Evolutionary conservation across 53 echinoderm and acorn worm genomes (phyloP).

Genomic region (Antedon mediterranea): DNA sequence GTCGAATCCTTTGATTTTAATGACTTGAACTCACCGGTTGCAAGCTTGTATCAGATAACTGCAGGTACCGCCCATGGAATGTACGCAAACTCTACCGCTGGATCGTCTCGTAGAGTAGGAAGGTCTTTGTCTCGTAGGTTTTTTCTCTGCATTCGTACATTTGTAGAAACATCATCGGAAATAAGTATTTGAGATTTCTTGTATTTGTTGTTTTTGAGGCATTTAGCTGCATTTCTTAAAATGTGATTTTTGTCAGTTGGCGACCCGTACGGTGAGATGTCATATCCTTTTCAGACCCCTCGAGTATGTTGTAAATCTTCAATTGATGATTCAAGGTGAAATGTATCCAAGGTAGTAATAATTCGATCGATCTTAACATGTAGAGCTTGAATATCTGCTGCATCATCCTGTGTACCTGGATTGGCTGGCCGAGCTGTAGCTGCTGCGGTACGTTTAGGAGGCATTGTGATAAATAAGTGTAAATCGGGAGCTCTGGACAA

Average conservation of each 20-base stretch:
- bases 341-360: neutral
- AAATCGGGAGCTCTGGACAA: too few species aligned
- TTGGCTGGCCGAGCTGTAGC: too few species aligned
- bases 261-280: neutral
- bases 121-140: neutral
- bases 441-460: too few species aligned
- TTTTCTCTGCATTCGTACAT: neutral
- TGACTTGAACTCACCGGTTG: neutral
- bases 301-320: neutral
- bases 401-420: too few species aligned
- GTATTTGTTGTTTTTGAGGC: neutral
- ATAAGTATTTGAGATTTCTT: neutral
- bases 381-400: too few species aligned
- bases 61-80: neutral
- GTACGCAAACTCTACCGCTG: neutral
- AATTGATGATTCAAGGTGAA: neutral
- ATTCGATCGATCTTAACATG: neutral
- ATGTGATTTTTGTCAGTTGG: neutral
- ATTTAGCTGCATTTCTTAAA: neutral
- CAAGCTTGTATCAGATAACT: neutral
- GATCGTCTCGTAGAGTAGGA: neutral
- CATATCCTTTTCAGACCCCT: neutral
- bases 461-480: too few species aligned
- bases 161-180: neutral
- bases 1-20: neutral